phyloP scores from a whole-genome alignment of 2,888 invertebrate species.

The Eupithecia subfuscata region DNA sequence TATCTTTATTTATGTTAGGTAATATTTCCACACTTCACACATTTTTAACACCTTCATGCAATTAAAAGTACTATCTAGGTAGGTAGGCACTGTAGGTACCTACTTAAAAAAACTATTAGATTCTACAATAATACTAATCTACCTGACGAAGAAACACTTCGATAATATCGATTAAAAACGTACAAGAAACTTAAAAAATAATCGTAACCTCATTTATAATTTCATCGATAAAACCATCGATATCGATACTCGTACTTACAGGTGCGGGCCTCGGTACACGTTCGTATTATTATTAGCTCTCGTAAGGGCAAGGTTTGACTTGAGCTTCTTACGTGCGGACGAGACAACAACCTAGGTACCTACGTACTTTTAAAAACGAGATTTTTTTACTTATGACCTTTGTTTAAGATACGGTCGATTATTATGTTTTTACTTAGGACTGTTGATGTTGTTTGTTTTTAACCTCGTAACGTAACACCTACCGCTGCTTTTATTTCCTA shows the following conservation, averaged over 20 bases:
- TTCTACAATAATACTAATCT: neutral
- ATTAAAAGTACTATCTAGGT: no score
- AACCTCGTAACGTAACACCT: neutral
- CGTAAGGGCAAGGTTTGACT: conserved; percentile 61
- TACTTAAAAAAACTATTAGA: neutral
- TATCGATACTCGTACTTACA: conserved; percentile 30
- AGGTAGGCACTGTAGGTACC: no score
- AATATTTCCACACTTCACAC: no score
- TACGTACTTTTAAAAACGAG: neutral
- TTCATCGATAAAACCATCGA: conserved; percentile 15
- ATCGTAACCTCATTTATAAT: neutral
- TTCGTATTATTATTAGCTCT: conserved; percentile 80
- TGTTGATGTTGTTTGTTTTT: neutral
- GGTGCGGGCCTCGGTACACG: conserved; percentile 51
- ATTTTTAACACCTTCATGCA: no score
- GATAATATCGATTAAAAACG: neutral
- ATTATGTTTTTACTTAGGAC: neutral
- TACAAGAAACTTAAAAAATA: neutral
- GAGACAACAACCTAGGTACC: neutral
- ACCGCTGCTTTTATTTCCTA: neutral
- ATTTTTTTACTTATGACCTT: neutral
- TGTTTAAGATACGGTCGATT: neutral
- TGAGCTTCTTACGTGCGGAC: conserved; percentile 17
- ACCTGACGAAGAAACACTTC: no score
- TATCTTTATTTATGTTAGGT: no score